Evolutionary conservation across 2,888 invertebrate species (phyloP), one percentile per base, ranked within the genome.

Genomic region (Apodemia zela): DNA sequence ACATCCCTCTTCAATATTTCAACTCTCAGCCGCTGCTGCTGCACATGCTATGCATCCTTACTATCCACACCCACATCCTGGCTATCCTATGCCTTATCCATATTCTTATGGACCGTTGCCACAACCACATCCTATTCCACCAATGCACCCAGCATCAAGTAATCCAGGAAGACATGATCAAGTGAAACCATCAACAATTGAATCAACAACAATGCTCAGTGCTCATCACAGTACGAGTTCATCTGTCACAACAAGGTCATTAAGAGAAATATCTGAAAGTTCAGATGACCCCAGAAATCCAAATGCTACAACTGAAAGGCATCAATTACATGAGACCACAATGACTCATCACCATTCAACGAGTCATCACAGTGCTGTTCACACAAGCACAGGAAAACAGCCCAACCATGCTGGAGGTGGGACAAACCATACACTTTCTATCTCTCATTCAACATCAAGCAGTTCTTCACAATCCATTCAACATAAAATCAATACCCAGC

Each of bases 51-150:
- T 94, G 92, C 95, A 95, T 83, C 95, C 95, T 5, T 95, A 95
- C 74, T 94, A 94, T 72, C 91, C 94, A 47, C 94, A 95, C 73
- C 94, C 95, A 13, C 95, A 95, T 79, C 93, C 94, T 65, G 94
- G 94, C 49, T 95, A 95, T 75, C 94, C 94, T 54, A 94, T 94
- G 81, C 93, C 95, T 63, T 94, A 94, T 75, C 94, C 95, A 1
- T 95, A 96, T 89, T 93, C 96, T 62, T 94, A 96, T 72, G 94
- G 94, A 8, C 94, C 95, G 1, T 92, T 95, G 66, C 95, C 95
- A 5, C 95, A 95, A 74, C 95, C 96, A 2, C 95, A 95, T 73
- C 94, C 95, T 7, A 94, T 95, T 76, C 95, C 95, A 17, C 95
- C 95, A 2, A 94, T 95, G 75, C 93, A 92, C 72, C 80, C 93